A percentile compares a stretch with the other conserved stretches of the same genome.
These are phyloP conservation scores for Quadriops clusia DNA, from an alignment of 2,888 invertebrate species.

Conservation along the genomic window DNA sequence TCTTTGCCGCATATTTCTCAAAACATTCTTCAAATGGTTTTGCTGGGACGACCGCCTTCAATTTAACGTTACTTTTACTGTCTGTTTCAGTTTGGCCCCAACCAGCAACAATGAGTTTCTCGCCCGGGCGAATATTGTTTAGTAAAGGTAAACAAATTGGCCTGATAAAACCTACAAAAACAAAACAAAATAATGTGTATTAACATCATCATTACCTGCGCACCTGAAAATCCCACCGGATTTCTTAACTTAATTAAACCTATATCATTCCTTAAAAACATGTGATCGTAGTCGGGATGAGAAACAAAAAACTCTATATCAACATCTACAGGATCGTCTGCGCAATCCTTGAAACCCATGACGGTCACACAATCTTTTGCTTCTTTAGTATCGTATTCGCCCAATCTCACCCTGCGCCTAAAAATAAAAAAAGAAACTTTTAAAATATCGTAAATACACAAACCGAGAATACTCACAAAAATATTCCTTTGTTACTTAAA, in stretches of 20 bases:
- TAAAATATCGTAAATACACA: conserved; percentile 2
- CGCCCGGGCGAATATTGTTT: conserved; percentile 19
- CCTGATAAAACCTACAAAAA: conserved; percentile 24
- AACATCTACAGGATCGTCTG: conserved; percentile 25
- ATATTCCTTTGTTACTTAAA: conserved; percentile 30
- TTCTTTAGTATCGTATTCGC: conserved; percentile 34
- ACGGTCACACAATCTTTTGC: conserved; percentile 30
- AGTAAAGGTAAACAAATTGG: conserved; percentile 29
- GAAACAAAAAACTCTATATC: conserved; percentile 22
- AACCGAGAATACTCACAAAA: conserved; percentile 40
- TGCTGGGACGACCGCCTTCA: conserved; percentile 33
- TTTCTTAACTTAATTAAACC: conserved; percentile 39
- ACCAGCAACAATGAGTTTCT: conserved; percentile 29
- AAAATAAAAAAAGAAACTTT: conserved; percentile 6
- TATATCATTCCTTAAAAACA: conserved; percentile 25
- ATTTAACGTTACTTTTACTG: conserved; percentile 14
- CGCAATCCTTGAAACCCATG: conserved; percentile 20
- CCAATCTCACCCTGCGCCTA: conserved; percentile 24
- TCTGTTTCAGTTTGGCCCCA: conserved; percentile 36
- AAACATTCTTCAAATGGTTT: conserved; percentile 4
- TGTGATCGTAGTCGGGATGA: conserved; percentile 22
- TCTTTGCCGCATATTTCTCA: conserved; percentile 10
- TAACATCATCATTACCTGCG: too few relatives aligned
- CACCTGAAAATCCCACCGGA: conserved; percentile 32
- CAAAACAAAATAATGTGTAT: too few relatives aligned